Evolutionary conservation across 2,888 invertebrate genomes (phyloP).

Genomic region (Rhagium mordax): DNA sequence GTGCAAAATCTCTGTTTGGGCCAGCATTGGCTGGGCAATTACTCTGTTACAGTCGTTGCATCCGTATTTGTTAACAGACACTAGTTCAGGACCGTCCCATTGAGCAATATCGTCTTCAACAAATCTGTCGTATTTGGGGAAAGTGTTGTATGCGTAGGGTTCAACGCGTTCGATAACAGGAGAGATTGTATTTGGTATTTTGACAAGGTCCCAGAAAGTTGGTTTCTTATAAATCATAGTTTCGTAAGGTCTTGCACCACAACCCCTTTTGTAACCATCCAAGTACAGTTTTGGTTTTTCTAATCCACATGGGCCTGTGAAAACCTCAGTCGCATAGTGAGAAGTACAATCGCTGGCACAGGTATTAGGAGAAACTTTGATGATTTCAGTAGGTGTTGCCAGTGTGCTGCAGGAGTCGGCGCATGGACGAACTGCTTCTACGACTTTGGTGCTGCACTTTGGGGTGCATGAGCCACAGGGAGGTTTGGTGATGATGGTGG

Average conservation of each 20-base stretch:
- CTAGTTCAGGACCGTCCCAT: conserved; percentile 30
- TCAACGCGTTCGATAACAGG: conserved; percentile 17
- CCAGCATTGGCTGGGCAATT: conserved; percentile 17
- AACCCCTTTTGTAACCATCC: conserved; percentile 31
- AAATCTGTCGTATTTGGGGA: conserved; percentile 42
- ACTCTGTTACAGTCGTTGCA: conserved; percentile 15
- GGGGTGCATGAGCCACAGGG: neutral
- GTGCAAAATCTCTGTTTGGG: conserved; percentile 19
- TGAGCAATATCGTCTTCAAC: conserved; percentile 29
- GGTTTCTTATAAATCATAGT: conserved; percentile 44
- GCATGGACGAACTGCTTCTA: neutral
- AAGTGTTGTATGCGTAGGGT: conserved; percentile 34
- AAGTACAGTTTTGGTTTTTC: conserved; percentile 31
- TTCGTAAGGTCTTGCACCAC: conserved; percentile 41
- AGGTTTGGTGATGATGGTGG: neutral
- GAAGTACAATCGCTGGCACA: conserved; percentile 27
- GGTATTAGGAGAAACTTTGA: neutral
- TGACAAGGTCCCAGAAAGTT: conserved; percentile 32
- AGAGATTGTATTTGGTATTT: conserved; percentile 15
- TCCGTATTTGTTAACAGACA: conserved; percentile 34
- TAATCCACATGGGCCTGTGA: conserved; percentile 29
- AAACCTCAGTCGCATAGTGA: conserved; percentile 9
- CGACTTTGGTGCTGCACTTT: neutral
- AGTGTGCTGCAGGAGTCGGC: neutral
- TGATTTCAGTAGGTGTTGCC: neutral